These are phyloP conservation scores for Oxyteleia sp. DNA, from an alignment of 2,888 invertebrate species.

Conservation along the genomic window DNA sequence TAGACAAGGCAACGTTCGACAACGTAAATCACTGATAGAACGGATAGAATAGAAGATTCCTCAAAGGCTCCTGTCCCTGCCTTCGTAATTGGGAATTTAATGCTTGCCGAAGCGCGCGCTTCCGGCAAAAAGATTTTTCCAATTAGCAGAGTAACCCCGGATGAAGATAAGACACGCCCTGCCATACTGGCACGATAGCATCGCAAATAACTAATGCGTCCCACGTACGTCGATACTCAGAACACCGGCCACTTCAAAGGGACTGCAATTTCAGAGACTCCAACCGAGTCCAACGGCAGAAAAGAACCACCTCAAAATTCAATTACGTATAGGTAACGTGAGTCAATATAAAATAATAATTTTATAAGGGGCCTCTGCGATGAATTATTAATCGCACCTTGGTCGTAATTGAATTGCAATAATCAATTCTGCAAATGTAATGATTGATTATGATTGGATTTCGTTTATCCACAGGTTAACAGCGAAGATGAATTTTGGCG, in stretches of 20 bases:
- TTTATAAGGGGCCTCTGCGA: slow-evolving; percentile 6
- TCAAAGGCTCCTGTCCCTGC: slow-evolving; percentile 70
- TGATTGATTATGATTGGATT: slow-evolving; percentile 23
- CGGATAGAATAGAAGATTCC: slow-evolving; percentile 67
- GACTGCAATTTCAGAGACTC: slow-evolving; percentile 62
- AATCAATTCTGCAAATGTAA: slow-evolving; percentile 20
- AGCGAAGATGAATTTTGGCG: not conserved
- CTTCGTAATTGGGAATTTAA: slow-evolving; percentile 81
- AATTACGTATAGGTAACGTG: slow-evolving; percentile 29
- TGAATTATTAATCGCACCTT: slow-evolving; percentile 33
- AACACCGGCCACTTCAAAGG: slow-evolving; percentile 64
- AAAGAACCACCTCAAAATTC: slow-evolving; percentile 41
- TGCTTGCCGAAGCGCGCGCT: slow-evolving; percentile 75
- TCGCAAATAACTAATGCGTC: slow-evolving; percentile 81
- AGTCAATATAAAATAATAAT: slow-evolving; percentile 28
- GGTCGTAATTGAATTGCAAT: slow-evolving; percentile 20
- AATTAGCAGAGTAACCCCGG: slow-evolving; percentile 82
- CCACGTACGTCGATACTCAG: slow-evolving; percentile 73
- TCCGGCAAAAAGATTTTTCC: slow-evolving; percentile 82
- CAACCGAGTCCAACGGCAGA: slow-evolving; percentile 15
- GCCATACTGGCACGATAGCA: slow-evolving; percentile 77
- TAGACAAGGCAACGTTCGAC: slow-evolving; percentile 58
- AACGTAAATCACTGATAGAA: slow-evolving; percentile 71
- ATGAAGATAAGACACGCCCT: slow-evolving; percentile 83
- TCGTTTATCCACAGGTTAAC: slow-evolving; percentile 8